Evolutionary conservation across 2,888 invertebrate genomes (phyloP).

Genomic region (Mythimna pallens): DNA sequence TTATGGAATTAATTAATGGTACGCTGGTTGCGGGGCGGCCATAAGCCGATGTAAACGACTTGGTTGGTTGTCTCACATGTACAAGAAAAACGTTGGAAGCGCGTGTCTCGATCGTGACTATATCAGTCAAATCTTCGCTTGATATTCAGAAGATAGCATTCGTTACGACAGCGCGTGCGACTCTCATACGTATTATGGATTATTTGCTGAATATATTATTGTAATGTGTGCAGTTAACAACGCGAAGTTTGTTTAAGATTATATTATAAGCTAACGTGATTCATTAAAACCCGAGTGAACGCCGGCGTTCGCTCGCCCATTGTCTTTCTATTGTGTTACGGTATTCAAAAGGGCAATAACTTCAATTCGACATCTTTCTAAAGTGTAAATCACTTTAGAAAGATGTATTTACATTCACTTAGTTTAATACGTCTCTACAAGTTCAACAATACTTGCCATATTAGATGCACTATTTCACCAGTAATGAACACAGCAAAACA

Average conservation of each 20-base stretch:
- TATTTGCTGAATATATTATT: slow-evolving; percentile 75
- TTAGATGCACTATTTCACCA: slow-evolving; percentile 15
- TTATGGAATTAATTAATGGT: slow-evolving; percentile 85
- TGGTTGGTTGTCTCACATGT: slow-evolving; percentile 72
- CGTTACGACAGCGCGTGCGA: slow-evolving; percentile 78
- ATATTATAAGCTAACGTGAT: slow-evolving; percentile 34
- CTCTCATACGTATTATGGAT: slow-evolving; percentile 74
- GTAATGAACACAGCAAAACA: slow-evolving; percentile 27
- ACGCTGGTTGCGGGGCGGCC: slow-evolving; percentile 72
- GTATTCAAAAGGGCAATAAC: no score
- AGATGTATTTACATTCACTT: slow-evolving; percentile 1
- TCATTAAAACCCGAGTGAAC: no score
- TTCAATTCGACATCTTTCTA: not conserved
- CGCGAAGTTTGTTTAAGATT: slow-evolving; percentile 44
- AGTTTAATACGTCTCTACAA: slow-evolving; percentile 1
- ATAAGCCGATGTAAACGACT: slow-evolving; percentile 81
- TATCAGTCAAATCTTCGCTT: slow-evolving; percentile 87
- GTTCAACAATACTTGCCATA: slow-evolving; percentile 13
- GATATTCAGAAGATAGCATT: slow-evolving; percentile 84
- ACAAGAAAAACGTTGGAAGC: slow-evolving; percentile 82
- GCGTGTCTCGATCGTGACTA: slow-evolving; percentile 83
- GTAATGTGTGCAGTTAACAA: slow-evolving; percentile 66
- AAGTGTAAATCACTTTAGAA: not conserved
- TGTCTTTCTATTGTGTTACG: no score
- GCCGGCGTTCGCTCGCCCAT: no score